Evolutionary conservation across 1,140 invertebrate species (phyloP).

Genomic region (Calliopsis andreniformis): DNA sequence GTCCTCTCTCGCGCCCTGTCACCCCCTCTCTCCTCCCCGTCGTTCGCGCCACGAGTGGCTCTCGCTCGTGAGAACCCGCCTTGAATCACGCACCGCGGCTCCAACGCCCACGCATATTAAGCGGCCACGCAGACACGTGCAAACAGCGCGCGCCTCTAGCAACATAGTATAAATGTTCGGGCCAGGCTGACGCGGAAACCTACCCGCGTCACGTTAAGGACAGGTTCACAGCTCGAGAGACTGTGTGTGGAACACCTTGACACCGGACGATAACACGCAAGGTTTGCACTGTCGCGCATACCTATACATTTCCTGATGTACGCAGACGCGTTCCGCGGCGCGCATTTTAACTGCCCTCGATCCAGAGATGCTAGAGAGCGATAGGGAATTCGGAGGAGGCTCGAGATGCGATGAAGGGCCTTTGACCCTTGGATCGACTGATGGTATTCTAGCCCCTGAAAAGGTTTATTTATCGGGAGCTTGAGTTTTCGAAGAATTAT

Average conservation of each 20-base stretch:
- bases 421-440: too few relatives aligned
- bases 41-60: background rate
- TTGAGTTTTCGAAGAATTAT: too few relatives aligned
- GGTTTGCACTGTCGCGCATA: background rate
- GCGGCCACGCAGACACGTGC: constrained; percentile 62
- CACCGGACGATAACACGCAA: background rate
- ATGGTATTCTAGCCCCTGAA: too few relatives aligned
- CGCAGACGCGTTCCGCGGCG: too few relatives aligned
- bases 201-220: constrained; percentile 38
- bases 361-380: background rate
- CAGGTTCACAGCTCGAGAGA: constrained; percentile 19
- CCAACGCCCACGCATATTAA: constrained; percentile 77
- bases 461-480: too few relatives aligned
- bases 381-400: too few relatives aligned
- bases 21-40: constrained; percentile 7
- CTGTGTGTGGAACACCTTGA: constrained; percentile 1
- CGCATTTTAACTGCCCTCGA: background rate
- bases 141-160: constrained; percentile 60
- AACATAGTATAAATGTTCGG: constrained; percentile 62
- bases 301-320: background rate
- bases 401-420: too few relatives aligned
- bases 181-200: constrained; percentile 55
- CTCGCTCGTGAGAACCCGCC: constrained; percentile 72
- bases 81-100: constrained; percentile 72
- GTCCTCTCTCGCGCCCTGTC: constrained; percentile 3